Conservation (phyloP, 2,888 invertebrate species). For the Cryptus viduatorius region DNA sequence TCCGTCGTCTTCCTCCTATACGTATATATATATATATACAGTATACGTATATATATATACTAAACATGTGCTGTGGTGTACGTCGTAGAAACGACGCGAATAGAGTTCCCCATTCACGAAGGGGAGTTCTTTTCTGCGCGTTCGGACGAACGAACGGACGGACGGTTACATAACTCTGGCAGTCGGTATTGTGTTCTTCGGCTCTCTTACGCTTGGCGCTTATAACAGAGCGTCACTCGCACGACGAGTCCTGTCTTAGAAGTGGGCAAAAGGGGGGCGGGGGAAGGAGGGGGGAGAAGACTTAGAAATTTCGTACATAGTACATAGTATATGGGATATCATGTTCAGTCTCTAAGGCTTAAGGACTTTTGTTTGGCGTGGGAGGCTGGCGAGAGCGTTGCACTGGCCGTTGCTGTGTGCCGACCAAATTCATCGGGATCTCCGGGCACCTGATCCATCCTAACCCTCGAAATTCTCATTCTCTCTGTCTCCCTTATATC, state of each 20-base stretch:
- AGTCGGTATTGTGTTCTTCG: slow-evolving; percentile 76
- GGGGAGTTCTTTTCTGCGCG: slow-evolving; percentile 70
- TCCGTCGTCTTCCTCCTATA: slow-evolving; percentile 4
- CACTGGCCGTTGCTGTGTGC: slow-evolving; percentile 64
- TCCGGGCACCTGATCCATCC: slow-evolving; percentile 76
- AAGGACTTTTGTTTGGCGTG: slow-evolving; percentile 85
- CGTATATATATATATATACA: too few relatives aligned
- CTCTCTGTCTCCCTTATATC: slow-evolving; percentile 7
- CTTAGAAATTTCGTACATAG: slow-evolving; percentile 83
- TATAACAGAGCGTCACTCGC: slow-evolving; percentile 45
- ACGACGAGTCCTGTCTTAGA: slow-evolving; percentile 62
- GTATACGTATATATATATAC: too few relatives aligned
- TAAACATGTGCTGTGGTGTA: slow-evolving; percentile 24
- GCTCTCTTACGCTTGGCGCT: slow-evolving; percentile 62
- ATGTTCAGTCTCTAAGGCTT: slow-evolving; percentile 84
- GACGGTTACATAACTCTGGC: slow-evolving; percentile 83
- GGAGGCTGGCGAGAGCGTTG: slow-evolving; percentile 79
- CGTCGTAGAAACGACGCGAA: slow-evolving; percentile 1
- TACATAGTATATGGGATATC: slow-evolving; percentile 84
- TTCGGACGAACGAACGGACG: slow-evolving; percentile 68
- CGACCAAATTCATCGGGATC: background rate
- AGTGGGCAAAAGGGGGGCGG: slow-evolving; percentile 34
- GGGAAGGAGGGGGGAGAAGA: slow-evolving; percentile 69
- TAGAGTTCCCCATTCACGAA: slow-evolving; percentile 60
- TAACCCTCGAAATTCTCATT: slow-evolving; percentile 63